A percentile compares a stretch with the other conserved stretches of the same genome.
Conservation (phyloP, 2,888 invertebrate genomes). For the Pristionchus mayeri region DNA sequence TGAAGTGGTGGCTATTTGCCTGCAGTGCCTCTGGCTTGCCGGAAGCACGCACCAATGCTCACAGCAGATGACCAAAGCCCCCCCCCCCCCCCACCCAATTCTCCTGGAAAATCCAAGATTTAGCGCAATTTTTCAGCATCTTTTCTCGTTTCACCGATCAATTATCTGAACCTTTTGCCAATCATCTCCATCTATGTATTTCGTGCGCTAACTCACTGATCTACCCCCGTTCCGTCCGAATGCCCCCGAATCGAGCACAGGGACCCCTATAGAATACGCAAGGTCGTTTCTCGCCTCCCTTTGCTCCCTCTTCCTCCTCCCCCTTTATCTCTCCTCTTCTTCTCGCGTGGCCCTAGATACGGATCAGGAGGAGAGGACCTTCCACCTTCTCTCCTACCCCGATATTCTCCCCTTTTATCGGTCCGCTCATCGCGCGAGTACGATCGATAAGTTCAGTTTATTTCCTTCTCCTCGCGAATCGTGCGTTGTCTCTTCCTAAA, state of each 20-base stretch:
- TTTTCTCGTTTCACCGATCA: too few species aligned
- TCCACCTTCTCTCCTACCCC: neutral
- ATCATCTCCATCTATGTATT: too few species aligned
- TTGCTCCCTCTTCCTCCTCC: too few species aligned
- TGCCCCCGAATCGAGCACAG: neutral
- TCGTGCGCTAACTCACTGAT: too few species aligned
- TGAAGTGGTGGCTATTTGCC: neutral
- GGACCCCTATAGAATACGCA: conserved; percentile 16
- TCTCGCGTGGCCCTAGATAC: neutral
- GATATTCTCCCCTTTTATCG: conserved; percentile 21
- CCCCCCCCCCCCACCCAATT: too few species aligned
- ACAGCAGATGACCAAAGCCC: neutral
- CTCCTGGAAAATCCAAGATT: too few species aligned
- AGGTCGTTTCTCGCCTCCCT: conserved; percentile 39
- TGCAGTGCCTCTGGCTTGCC: neutral
- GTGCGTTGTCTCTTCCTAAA: too few species aligned
- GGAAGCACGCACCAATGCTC: neutral
- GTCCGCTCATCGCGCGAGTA: neutral
- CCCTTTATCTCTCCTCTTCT: neutral
- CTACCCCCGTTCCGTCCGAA: neutral
- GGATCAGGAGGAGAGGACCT: conserved; percentile 34
- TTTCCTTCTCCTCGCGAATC: neutral
- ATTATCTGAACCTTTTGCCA: too few species aligned
- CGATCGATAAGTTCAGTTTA: neutral
- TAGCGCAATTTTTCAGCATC: too few species aligned